Conservation (phyloP, 2,888 invertebrate genomes). For the Drosophila histrio region DNA sequence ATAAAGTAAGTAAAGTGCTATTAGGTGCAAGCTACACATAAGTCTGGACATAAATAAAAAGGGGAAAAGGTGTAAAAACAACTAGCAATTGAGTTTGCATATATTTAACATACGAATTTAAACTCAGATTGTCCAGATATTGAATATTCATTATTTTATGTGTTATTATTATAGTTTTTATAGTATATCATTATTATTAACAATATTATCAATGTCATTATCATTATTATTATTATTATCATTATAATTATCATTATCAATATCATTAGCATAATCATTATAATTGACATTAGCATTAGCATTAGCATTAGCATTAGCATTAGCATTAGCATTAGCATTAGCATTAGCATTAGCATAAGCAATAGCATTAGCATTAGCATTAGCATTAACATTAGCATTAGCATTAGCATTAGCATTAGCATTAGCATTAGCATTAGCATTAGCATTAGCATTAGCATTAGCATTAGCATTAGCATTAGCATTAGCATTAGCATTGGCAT, state of each 20-base stretch:
- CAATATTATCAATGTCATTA: background rate
- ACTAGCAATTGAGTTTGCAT: background rate
- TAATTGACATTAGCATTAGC: too few species aligned
- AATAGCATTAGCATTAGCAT: background rate
- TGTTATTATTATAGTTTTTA: background rate
- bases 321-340: background rate
- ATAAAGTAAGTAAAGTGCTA: constrained; percentile 42
- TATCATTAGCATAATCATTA: too few species aligned
- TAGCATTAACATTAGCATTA: too few species aligned
- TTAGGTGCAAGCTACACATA: constrained; percentile 40
- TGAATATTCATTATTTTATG: background rate
- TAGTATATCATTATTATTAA: background rate
- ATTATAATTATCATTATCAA: too few species aligned
- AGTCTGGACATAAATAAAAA: constrained; percentile 12
- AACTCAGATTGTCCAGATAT: background rate
- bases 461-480: background rate
- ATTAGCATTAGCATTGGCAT: too few species aligned
- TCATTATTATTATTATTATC: background rate
- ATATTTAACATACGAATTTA: background rate
- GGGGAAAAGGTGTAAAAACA: background rate
- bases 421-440: too few species aligned
- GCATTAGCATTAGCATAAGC: background rate
- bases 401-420: too few species aligned
- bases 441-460: too few species aligned
- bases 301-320: too few species aligned